A percentile compares a stretch with the other conserved stretches of the same genome.
Conservation (phyloP, 2,113 vertebrate species). For the Physeter macrocephalus region DNA sequence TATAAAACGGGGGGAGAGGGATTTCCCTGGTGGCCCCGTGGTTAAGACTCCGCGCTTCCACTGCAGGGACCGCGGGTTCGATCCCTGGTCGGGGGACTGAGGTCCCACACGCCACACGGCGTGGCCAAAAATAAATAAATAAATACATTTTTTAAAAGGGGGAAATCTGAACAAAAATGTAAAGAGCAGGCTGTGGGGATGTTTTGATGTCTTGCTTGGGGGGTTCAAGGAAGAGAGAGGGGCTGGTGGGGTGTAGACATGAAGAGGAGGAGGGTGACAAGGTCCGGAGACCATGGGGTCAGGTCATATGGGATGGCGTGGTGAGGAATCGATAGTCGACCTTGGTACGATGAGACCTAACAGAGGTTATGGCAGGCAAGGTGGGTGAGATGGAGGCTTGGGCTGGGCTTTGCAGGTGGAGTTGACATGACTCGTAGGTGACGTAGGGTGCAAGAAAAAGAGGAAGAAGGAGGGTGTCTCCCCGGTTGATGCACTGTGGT, state of each 20-base stretch:
- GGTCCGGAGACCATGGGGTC: too few relatives aligned
- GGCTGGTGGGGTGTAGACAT: rapidly evolving
- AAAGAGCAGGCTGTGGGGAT: rapidly evolving
- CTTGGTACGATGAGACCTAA: not conserved
- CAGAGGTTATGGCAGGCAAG: not conserved
- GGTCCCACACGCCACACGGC: not conserved
- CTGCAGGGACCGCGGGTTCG: not conserved
- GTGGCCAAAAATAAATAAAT: not conserved
- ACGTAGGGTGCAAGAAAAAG: not conserved
- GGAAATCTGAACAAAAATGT: not conserved
- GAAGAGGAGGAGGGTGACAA: not conserved
- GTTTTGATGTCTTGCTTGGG: not conserved
- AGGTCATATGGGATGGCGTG: too few relatives aligned
- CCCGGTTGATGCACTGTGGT: rapidly evolving
- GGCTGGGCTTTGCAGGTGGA: not conserved
- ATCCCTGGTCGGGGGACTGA: not conserved
- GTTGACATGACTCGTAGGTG: not conserved
- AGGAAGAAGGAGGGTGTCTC: not conserved
- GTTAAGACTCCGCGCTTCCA: not conserved
- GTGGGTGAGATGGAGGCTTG: not conserved
- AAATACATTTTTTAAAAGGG: rapidly evolving
- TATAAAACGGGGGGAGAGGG: not conserved
- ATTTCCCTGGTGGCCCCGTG: not conserved
- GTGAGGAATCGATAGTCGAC: not conserved
- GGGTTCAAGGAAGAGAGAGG: not conserved